phyloP scores from a whole-genome alignment of 2,888 invertebrate genomes.

The Chrysopilus asiliformis region DNA sequence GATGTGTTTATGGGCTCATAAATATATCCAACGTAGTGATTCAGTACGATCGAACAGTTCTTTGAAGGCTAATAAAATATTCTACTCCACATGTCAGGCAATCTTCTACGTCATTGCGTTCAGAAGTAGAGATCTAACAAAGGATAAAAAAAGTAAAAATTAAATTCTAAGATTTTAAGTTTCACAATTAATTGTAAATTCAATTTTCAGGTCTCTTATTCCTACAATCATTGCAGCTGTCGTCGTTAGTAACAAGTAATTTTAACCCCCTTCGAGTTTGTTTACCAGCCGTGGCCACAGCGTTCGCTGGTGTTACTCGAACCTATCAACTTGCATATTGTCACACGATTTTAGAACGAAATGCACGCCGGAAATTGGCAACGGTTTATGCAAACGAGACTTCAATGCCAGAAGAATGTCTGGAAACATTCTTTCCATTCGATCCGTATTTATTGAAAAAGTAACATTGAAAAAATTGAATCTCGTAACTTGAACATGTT shows the following conservation, averaged over 20 bases:
- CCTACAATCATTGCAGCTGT: conserved; percentile 68
- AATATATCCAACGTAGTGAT: conserved; percentile 47
- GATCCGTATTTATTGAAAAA: conserved; percentile 67
- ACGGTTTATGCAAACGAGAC: conserved; percentile 42
- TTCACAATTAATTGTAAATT: conserved; percentile 10
- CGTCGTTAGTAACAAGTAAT: conserved; percentile 69
- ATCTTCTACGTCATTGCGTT: conserved; percentile 88
- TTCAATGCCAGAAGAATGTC: conserved; percentile 35
- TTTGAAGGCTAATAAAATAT: conserved; percentile 65
- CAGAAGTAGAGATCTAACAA: conserved; percentile 70
- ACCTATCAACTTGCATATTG: conserved; percentile 86
- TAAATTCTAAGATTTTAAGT: conserved; percentile 5
- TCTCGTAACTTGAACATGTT: not conserved
- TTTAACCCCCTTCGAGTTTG: conserved; percentile 83
- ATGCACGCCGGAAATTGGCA: conserved; percentile 49
- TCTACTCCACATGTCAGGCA: conserved; percentile 85
- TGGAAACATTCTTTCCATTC: conserved; percentile 73
- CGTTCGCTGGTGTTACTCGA: conserved; percentile 68
- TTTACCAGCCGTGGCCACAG: conserved; percentile 58
- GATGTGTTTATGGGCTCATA: conserved; percentile 73
- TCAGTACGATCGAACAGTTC: conserved; percentile 35
- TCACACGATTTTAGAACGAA: conserved; percentile 77
- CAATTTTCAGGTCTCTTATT: conserved; percentile 57
- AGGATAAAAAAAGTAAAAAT: conserved; percentile 58
- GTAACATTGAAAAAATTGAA: conserved; percentile 18